phyloP scores from a whole-genome alignment of 2,113 vertebrate genomes.

The Neodontobutis hainanensis region DNA sequence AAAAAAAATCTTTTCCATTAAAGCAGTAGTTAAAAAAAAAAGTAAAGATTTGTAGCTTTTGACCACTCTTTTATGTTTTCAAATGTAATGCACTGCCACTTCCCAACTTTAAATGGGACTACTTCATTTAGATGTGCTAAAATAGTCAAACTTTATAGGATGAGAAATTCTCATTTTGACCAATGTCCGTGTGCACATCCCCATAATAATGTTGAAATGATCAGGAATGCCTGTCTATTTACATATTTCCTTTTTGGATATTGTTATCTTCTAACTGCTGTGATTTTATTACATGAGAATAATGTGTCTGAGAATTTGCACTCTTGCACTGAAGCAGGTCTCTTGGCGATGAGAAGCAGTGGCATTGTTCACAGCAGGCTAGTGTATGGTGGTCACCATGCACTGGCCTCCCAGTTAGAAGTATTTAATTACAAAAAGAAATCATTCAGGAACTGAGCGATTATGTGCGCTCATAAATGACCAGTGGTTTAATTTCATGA shows the following conservation, averaged over 20 bases:
- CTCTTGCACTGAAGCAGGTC: conserved; percentile 41
- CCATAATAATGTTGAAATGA: background rate
- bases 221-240: conserved; percentile 8
- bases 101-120: conserved; percentile 8
- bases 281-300: conserved; percentile 13
- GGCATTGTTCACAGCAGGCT: conserved; percentile 44
- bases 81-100: conserved; percentile 37
- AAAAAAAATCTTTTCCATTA: too few species aligned
- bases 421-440: conserved; percentile 53
- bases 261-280: conserved; percentile 12
- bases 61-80: background rate
- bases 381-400: conserved; percentile 45
- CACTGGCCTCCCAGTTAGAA: conserved; percentile 37
- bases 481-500: conserved; percentile 22
- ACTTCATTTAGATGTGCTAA: background rate
- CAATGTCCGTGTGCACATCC: background rate
- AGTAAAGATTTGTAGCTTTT: too few species aligned
- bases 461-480: conserved; percentile 10
- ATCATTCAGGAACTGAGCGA: conserved; percentile 26
- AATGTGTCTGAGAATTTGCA: conserved; percentile 44
- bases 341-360: conserved; percentile 37
- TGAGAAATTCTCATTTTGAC: conserved; percentile 10
- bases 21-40: too few species aligned
- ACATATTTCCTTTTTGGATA: conserved; percentile 1
- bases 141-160: background rate